Conservation (phyloP, 2,888 invertebrate species). For the Agrochola circellaris region DNA sequence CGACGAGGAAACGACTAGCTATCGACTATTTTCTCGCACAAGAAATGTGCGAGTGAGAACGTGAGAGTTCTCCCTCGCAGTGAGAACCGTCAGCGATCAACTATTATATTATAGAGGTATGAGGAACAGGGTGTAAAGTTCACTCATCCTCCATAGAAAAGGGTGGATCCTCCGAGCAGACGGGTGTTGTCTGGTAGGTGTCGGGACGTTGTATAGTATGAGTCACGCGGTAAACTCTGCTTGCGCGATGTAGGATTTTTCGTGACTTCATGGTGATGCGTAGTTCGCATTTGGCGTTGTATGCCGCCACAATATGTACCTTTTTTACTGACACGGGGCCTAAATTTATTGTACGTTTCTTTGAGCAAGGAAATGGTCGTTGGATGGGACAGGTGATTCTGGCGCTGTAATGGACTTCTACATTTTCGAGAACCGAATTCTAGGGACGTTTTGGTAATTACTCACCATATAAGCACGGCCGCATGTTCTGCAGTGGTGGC, state of each 20-base stretch:
- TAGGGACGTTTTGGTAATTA: not conserved
- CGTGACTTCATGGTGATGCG: too few relatives aligned
- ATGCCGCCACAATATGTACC: not conserved
- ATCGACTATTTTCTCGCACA: not conserved
- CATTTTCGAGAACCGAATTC: not conserved
- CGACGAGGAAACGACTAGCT: not conserved
- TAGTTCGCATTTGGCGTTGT: too few relatives aligned
- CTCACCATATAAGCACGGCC: conserved; percentile 96
- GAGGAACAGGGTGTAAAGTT: too few relatives aligned
- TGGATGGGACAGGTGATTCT: not conserved
- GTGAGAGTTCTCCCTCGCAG: not conserved
- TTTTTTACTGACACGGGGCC: not conserved
- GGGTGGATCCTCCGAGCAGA: too few relatives aligned
- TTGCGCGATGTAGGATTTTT: too few relatives aligned
- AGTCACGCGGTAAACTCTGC: too few relatives aligned
- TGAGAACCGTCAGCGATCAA: not conserved
- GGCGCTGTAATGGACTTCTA: not conserved
- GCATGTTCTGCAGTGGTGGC: conserved; percentile 95
- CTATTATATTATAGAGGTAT: not conserved
- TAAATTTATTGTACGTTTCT: not conserved
- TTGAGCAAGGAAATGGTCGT: not conserved
- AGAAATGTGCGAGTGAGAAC: not conserved
- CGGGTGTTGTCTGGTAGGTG: too few relatives aligned
- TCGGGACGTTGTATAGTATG: too few relatives aligned
- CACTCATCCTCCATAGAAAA: too few relatives aligned